Percentiles rank a stretch among this genome's conserved stretches.
Evolutionary conservation across 2,797 vertebrate species (phyloP).

Genomic region (Knipowitschia caucasica): DNA sequence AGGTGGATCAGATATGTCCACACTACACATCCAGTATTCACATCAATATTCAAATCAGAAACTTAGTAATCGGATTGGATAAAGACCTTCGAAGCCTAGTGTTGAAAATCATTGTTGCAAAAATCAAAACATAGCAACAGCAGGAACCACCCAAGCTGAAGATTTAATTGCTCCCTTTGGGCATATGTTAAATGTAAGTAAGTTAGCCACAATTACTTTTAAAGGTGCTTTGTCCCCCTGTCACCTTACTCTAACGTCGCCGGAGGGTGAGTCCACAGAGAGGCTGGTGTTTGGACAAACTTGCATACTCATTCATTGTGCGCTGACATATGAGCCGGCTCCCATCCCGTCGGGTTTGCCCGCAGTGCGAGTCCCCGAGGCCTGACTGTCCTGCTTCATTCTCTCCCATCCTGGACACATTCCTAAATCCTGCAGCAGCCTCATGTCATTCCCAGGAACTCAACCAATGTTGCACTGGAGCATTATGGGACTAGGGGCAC

Average conservation of each 20-base stretch:
- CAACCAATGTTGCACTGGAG: slow-evolving; percentile 39
- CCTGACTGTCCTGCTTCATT: slow-evolving; percentile 50
- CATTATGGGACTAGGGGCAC: slow-evolving; percentile 41
- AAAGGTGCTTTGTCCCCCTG: not conserved
- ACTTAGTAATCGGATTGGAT: slow-evolving; percentile 50
- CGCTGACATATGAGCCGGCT: slow-evolving; percentile 35
- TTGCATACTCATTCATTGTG: slow-evolving; percentile 28
- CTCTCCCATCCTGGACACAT: slow-evolving; percentile 69
- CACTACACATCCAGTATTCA: too few relatives aligned
- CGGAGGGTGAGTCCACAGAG: slow-evolving; percentile 20
- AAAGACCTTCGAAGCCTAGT: slow-evolving; percentile 30
- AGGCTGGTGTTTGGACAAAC: slow-evolving; percentile 30
- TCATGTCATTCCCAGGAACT: slow-evolving; percentile 71
- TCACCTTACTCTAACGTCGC: not conserved
- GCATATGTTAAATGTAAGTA: slow-evolving; percentile 9
- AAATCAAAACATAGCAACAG: not conserved
- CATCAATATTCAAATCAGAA: too few relatives aligned
- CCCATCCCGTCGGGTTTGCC: slow-evolving; percentile 11
- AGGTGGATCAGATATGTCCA: slow-evolving; percentile 45
- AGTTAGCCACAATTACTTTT: slow-evolving; percentile 13
- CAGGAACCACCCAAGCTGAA: not conserved
- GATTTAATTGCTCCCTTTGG: slow-evolving; percentile 32
- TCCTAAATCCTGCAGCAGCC: slow-evolving; percentile 71
- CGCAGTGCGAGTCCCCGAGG: slow-evolving; percentile 35
- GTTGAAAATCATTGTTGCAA: slow-evolving; percentile 40